These are phyloP conservation scores for Xiphorhynchus elegans DNA, from an alignment of 2,113 vertebrate species.

Conservation along the genomic window DNA sequence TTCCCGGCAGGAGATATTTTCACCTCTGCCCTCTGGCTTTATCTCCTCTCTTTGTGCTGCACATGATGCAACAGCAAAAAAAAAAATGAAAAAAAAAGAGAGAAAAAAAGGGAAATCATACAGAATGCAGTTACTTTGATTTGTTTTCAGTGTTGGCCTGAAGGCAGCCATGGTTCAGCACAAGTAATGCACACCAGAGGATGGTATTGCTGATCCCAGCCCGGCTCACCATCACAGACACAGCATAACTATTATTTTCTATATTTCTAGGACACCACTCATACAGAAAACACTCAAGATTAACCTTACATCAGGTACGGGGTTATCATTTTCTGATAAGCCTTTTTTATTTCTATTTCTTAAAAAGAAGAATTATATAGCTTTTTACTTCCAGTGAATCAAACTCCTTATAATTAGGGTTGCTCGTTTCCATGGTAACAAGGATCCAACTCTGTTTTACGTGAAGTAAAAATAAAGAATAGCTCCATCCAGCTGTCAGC, in stretches of 20 bases:
- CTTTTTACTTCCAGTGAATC: conserved; percentile 73
- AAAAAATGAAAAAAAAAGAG: not conserved
- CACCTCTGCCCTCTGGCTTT: conserved; percentile 20
- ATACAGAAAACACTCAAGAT: not conserved
- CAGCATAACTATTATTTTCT: not conserved
- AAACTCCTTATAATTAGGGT: conserved; percentile 81
- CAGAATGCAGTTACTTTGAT: not conserved
- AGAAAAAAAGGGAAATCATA: not conserved
- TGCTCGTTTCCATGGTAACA: conserved; percentile 80
- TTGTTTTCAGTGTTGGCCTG: not conserved
- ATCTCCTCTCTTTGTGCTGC: not conserved
- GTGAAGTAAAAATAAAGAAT: conserved; percentile 63
- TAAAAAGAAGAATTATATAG: conserved; percentile 48
- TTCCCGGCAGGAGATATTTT: conserved; percentile 4
- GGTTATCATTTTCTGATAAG: conserved; percentile 4
- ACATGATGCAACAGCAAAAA: not conserved
- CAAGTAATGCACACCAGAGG: conserved; percentile 8
- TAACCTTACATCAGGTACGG: not conserved
- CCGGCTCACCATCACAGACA: not conserved
- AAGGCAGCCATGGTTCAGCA: not conserved
- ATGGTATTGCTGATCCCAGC: not conserved
- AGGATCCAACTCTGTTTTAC: conserved; percentile 71
- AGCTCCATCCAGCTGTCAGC: conserved; percentile 70
- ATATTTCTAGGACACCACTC: not conserved
- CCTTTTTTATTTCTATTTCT: conserved; percentile 16